These are phyloP conservation scores for Austrolebias charrua DNA, from an alignment of 2,797 vertebrate genomes.

Conservation along the genomic window DNA sequence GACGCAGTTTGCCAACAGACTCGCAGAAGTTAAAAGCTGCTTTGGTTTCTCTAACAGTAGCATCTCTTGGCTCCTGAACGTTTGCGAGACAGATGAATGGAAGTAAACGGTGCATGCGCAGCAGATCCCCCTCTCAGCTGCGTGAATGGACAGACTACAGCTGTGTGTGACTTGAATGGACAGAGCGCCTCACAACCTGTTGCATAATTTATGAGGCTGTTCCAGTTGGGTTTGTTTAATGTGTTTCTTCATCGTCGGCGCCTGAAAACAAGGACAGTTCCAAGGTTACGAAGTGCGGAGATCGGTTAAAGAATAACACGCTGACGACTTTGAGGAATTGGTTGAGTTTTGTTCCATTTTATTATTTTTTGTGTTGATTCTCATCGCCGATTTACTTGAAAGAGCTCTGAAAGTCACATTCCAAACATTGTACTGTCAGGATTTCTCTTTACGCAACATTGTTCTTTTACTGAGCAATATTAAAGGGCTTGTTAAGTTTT, in stretches of 20 bases:
- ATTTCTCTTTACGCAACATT: too few relatives aligned
- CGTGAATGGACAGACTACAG: conserved; percentile 74
- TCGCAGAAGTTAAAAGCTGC: conserved; percentile 45
- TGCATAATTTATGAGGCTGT: conserved; percentile 74
- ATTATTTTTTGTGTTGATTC: too few relatives aligned
- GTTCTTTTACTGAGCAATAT: too few relatives aligned
- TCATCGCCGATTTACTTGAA: too few relatives aligned
- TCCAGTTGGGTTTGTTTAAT: conserved; percentile 69
- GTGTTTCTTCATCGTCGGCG: conserved; percentile 55
- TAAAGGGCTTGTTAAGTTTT: too few relatives aligned
- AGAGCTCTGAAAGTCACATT: too few relatives aligned
- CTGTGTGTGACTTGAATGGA: conserved; percentile 77
- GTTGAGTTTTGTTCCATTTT: too few relatives aligned
- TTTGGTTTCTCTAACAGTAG: conserved; percentile 26
- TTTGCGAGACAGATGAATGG: conserved; percentile 59
- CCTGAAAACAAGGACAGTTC: conserved; percentile 31
- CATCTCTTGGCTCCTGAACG: conserved; percentile 45
- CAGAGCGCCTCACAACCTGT: conserved; percentile 62
- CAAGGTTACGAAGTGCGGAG: conserved; percentile 53
- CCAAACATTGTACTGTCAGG: too few relatives aligned
- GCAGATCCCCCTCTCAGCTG: conserved; percentile 48
- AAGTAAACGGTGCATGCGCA: conserved; percentile 50
- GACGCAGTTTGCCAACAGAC: conserved; percentile 45
- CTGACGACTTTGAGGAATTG: too few relatives aligned
- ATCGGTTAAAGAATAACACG: conserved; percentile 38